Conservation (phyloP, 2,113 vertebrate species). For the Callithrix jacchus region DNA sequence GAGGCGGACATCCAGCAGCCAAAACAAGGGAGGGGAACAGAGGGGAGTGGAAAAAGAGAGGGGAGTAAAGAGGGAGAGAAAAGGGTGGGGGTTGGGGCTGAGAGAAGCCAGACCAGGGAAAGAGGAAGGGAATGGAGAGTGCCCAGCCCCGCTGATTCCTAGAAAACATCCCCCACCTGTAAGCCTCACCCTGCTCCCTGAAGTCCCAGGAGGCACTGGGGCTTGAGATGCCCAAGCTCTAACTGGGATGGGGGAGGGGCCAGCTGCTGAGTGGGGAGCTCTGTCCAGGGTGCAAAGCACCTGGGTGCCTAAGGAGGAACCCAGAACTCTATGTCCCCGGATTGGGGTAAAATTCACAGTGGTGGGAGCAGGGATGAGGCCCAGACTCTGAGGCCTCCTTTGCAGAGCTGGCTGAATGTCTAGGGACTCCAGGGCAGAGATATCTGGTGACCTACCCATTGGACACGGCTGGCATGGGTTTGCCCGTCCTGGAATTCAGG, state of each 20-base stretch:
- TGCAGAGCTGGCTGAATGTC: neutral
- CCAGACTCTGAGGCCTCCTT: neutral
- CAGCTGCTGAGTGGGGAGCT: neutral
- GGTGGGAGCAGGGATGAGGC: neutral
- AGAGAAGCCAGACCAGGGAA: neutral
- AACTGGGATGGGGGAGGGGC: neutral
- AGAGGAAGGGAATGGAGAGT: neutral
- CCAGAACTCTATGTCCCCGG: neutral
- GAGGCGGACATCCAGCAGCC: neutral
- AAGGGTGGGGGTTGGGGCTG: neutral
- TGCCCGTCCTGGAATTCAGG: slow-evolving; percentile 77
- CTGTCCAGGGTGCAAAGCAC: neutral
- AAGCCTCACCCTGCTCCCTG: neutral
- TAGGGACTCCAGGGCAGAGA: neutral
- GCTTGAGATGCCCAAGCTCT: neutral
- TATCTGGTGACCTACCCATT: slow-evolving; percentile 77
- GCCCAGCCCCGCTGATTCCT: neutral
- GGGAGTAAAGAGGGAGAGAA: neutral
- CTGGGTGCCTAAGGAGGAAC: neutral
- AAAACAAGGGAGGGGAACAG: neutral
- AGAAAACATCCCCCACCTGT: neutral
- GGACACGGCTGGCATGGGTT: slow-evolving; percentile 73
- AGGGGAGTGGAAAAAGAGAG: neutral
- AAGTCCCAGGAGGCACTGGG: neutral
- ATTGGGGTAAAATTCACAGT: neutral